These are phyloP conservation scores for Oncorhynchus gorbuscha DNA, from an alignment of 2,113 vertebrate genomes.

Conservation along the genomic window DNA sequence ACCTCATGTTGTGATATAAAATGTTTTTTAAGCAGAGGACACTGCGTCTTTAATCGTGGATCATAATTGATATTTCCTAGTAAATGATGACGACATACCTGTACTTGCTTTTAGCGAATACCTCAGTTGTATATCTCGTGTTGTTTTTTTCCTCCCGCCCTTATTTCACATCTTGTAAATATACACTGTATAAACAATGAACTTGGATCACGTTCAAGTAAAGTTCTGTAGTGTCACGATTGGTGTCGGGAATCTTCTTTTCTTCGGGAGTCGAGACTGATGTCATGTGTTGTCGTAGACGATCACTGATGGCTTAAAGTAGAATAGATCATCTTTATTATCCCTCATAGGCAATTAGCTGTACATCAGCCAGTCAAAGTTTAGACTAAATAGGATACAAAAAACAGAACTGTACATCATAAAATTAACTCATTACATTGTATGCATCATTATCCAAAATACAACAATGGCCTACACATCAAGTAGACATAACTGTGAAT, in stretches of 20 bases:
- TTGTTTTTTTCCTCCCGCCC: conserved; percentile 55
- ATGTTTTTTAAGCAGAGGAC: conserved; percentile 78
- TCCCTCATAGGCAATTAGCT: too few species aligned
- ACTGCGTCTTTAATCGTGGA: conserved; percentile 75
- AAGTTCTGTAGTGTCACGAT: conserved; percentile 75
- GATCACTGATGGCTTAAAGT: background rate
- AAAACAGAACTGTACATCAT: too few species aligned
- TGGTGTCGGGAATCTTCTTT: conserved; percentile 20
- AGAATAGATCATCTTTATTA: too few species aligned
- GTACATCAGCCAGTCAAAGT: too few species aligned
- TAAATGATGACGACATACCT: conserved; percentile 70
- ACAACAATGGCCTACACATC: too few species aligned
- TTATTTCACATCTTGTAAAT: conserved; percentile 73
- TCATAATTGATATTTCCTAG: conserved; percentile 73
- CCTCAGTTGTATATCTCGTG: conserved; percentile 77
- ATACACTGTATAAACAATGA: conserved; percentile 74
- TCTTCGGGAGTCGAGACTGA: background rate
- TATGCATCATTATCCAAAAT: too few species aligned
- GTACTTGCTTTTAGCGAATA: conserved; percentile 80
- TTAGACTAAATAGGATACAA: too few species aligned
- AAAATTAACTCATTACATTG: too few species aligned
- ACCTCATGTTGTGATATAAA: conserved; percentile 84
- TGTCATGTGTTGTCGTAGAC: too few species aligned
- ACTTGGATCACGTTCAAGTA: conserved; percentile 82
- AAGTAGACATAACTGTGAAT: too few species aligned